Percentiles rank a stretch among this genome's conserved stretches.
These are phyloP conservation scores for Barbus barbus DNA, from an alignment of 2,113 vertebrate species.

Conservation along the genomic window DNA sequence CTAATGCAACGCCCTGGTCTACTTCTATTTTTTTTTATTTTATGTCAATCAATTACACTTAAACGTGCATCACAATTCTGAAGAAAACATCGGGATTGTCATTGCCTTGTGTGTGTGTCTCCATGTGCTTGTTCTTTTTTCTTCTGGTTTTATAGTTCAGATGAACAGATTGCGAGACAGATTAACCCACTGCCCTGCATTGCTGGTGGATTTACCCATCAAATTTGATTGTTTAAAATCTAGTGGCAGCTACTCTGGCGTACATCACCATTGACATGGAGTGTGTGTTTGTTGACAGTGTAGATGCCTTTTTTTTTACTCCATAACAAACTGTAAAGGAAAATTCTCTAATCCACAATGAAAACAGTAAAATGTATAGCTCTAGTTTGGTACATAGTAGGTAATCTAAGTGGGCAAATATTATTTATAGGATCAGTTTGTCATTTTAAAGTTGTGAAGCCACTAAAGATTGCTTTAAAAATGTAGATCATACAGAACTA, in stretches of 20 bases:
- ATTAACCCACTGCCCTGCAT: constrained; percentile 33
- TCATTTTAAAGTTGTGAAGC: not conserved
- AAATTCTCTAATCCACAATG: not conserved
- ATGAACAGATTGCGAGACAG: constrained; percentile 24
- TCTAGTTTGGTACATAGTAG: not conserved
- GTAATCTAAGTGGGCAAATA: not conserved
- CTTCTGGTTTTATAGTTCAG: not conserved
- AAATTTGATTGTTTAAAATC: not conserved
- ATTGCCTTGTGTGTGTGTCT: not conserved
- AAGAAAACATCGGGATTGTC: too few relatives aligned
- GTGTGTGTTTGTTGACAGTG: not conserved
- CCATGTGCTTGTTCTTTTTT: not conserved
- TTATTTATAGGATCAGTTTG: not conserved
- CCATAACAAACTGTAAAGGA: not conserved
- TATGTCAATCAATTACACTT: too few relatives aligned
- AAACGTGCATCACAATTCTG: too few relatives aligned
- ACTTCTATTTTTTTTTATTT: too few relatives aligned
- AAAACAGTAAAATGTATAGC: not conserved
- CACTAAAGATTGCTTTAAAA: not conserved
- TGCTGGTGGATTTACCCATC: not conserved
- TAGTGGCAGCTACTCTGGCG: not conserved
- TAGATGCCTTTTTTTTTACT: not conserved
- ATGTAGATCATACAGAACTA: not conserved
- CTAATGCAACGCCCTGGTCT: too few relatives aligned
- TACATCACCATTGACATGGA: too few relatives aligned